phyloP scores from a whole-genome alignment of 2,888 invertebrate species.

The Bugula neritina region DNA sequence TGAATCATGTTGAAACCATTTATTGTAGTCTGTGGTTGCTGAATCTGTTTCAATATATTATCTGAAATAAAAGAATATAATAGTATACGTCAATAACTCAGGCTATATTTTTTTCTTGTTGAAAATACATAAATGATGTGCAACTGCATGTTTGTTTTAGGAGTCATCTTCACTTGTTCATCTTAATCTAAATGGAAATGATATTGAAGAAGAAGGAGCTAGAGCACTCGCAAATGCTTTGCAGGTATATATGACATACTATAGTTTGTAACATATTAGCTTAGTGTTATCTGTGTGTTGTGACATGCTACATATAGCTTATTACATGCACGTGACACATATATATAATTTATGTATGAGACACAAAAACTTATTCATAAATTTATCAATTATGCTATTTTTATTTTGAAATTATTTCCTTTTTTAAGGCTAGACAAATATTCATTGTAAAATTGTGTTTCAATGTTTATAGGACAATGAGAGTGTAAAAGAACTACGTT shows the following conservation, averaged over 20 bases:
- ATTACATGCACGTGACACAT: no score
- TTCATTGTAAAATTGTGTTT: no score
- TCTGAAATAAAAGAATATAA: no score
- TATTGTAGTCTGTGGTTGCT: no score
- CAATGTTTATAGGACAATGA: slow-evolving; percentile 45
- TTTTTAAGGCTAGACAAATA: no score
- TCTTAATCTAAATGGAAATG: slow-evolving; percentile 52
- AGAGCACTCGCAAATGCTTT: slow-evolving; percentile 43
- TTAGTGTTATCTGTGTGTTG: not conserved
- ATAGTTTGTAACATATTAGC: slow-evolving; percentile 29
- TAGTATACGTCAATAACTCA: no score
- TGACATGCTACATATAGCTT: not conserved
- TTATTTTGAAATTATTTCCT: not conserved
- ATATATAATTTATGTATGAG: no score
- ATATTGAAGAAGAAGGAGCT: slow-evolving; percentile 49
- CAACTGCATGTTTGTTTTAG: slow-evolving; percentile 32
- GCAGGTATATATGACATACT: no score
- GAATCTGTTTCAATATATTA: no score
- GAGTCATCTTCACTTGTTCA: slow-evolving; percentile 34
- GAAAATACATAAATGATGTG: no score
- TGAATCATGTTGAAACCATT: not conserved
- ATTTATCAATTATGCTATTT: not conserved
- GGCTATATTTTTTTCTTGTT: no score
- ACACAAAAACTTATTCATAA: no score
- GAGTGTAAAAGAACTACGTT: slow-evolving; percentile 38